Evolutionary conservation across 2,113 vertebrate species (phyloP).

Genomic region (Plecturocebus donacophilus): DNA sequence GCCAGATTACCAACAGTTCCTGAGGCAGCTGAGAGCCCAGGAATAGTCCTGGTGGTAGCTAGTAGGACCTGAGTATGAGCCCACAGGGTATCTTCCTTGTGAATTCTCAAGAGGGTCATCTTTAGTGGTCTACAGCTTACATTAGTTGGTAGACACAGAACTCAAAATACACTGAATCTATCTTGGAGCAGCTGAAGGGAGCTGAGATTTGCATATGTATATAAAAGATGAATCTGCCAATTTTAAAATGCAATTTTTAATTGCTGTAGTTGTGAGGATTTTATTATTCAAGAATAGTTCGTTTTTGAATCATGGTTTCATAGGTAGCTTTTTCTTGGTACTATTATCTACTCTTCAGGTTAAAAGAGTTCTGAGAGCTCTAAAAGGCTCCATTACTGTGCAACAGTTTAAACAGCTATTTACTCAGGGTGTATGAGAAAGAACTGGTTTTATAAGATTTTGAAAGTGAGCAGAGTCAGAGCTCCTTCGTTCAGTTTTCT

Average conservation of each 20-base stretch:
- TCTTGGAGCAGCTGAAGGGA: background rate
- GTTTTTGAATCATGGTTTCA: background rate
- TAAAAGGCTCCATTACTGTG: too few species aligned
- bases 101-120: background rate
- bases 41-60: background rate
- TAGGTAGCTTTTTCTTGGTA: background rate
- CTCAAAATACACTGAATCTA: background rate
- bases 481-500: background rate
- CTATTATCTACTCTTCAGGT: background rate
- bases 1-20: background rate
- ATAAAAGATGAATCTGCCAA: background rate
- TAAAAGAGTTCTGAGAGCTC: background rate
- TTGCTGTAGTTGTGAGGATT: background rate
- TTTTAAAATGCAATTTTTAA: conserved; percentile 9
- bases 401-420: background rate
- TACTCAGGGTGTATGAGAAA: background rate
- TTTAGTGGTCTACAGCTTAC: background rate
- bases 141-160: background rate
- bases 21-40: background rate
- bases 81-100: background rate
- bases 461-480: background rate
- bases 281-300: background rate
- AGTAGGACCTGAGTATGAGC: background rate
- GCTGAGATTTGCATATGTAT: background rate
- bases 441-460: conserved; percentile 27